These are phyloP conservation scores for Periophthalmus magnuspinnatus DNA, from an alignment of 2,797 vertebrate genomes.

Conservation along the genomic window DNA sequence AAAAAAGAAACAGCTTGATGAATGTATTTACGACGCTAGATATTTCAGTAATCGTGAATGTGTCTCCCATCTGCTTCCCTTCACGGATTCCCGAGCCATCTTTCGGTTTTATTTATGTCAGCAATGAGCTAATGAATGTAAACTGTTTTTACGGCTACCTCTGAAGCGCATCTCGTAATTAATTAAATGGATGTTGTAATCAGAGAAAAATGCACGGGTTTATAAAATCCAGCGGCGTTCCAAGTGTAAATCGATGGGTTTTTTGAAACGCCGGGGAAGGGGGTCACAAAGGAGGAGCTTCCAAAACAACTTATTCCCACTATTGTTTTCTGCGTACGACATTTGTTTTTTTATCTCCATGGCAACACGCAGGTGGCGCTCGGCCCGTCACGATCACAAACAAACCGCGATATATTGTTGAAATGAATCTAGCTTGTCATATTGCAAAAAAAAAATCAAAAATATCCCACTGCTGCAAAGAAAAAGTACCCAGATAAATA, in stretches of 20 bases:
- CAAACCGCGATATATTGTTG: too few relatives aligned
- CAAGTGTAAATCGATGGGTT: constrained; percentile 12
- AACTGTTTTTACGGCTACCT: constrained; percentile 37
- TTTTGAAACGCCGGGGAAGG: constrained; percentile 14
- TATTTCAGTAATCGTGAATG: constrained; percentile 49
- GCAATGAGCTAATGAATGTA: constrained; percentile 19
- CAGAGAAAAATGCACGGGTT: constrained; percentile 30
- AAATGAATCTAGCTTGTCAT: too few relatives aligned
- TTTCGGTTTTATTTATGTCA: constrained; percentile 26
- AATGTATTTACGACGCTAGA: constrained; percentile 47
- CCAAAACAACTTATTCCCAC: too few relatives aligned
- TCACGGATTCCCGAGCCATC: constrained; percentile 34
- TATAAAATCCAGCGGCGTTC: not conserved
- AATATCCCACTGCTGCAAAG: too few relatives aligned
- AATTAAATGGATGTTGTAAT: constrained; percentile 33
- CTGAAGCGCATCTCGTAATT: constrained; percentile 40
- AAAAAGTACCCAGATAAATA: too few relatives aligned
- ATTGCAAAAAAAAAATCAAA: too few relatives aligned
- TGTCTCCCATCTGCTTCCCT: constrained; percentile 60
- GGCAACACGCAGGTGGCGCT: too few relatives aligned
- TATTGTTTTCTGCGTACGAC: too few relatives aligned
- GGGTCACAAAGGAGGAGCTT: not conserved
- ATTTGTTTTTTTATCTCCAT: too few relatives aligned
- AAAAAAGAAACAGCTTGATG: constrained; percentile 27
- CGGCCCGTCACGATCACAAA: too few relatives aligned